These are phyloP conservation scores for Clistopyga incitator DNA, from an alignment of 2,888 invertebrate genomes.

Conservation along the genomic window DNA sequence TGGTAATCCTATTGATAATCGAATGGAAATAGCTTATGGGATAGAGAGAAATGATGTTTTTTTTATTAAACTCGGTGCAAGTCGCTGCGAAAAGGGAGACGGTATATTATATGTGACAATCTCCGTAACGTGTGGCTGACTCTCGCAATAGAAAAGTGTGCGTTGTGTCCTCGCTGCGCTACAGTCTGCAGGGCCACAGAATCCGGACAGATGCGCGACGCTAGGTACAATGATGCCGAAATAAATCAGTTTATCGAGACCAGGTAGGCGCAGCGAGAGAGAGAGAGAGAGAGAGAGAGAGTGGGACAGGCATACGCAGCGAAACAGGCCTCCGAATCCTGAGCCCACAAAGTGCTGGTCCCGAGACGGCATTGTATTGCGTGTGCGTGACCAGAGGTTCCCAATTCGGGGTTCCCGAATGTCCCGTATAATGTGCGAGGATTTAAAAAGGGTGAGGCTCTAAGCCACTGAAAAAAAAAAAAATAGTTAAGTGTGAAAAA, in stretches of 20 bases:
- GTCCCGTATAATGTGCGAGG: not conserved
- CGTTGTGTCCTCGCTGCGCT: conserved; percentile 27
- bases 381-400: conserved; percentile 78
- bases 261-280: conserved; percentile 61
- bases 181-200: conserved; percentile 65
- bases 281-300: conserved; percentile 24
- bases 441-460: conserved; percentile 14
- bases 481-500: conserved; percentile 28
- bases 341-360: conserved; percentile 76
- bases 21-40: not conserved
- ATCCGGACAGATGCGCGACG: conserved; percentile 81
- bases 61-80: not conserved
- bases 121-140: not conserved
- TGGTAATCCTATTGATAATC: not conserved
- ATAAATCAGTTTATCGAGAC: conserved; percentile 83
- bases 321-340: conserved; percentile 59
- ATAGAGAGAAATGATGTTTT: not conserved
- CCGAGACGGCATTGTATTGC: conserved; percentile 78
- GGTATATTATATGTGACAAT: not conserved
- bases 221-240: conserved; percentile 80
- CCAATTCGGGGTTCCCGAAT: conserved; percentile 71
- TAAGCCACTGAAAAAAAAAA: not conserved
- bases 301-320: conserved; percentile 28
- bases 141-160: conserved; percentile 18
- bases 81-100: not conserved